Evolutionary conservation across 2,888 invertebrate species (phyloP).

Genomic region (Hetaerina titia): DNA sequence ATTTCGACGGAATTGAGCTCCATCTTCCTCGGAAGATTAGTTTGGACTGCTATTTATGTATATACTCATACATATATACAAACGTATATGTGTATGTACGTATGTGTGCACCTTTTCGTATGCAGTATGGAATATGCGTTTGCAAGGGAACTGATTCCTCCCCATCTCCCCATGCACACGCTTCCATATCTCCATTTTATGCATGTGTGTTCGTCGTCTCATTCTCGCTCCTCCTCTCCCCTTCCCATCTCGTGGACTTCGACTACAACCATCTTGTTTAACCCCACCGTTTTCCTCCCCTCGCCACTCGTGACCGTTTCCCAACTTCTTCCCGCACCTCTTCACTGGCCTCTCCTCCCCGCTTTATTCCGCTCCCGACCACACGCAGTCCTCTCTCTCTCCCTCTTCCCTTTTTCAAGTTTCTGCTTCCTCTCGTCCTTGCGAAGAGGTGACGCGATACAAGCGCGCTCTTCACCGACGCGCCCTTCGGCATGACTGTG

Average conservation of each 20-base stretch:
- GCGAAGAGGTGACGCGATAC: neutral
- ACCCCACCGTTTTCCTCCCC: neutral
- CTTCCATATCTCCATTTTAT: neutral
- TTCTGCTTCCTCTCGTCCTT: too few species aligned
- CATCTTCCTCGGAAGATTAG: too few species aligned
- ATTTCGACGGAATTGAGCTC: too few species aligned
- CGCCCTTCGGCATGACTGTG: neutral
- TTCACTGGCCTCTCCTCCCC: neutral
- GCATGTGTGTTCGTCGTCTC: neutral
- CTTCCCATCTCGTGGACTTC: neutral
- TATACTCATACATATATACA: too few species aligned
- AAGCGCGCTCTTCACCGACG: neutral
- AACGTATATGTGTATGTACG: too few species aligned
- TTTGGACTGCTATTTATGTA: too few species aligned
- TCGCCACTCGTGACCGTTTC: neutral
- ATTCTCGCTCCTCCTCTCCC: neutral
- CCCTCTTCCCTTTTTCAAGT: neutral
- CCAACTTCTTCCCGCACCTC: neutral
- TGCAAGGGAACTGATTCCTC: neutral
- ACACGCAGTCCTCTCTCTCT: neutral
- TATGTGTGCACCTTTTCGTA: neutral
- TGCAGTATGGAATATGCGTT: constrained; percentile 2
- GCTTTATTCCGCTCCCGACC: neutral
- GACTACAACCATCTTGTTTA: neutral
- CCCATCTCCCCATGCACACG: neutral